A percentile compares a stretch with the other conserved stretches of the same genome.
phyloP scores from a whole-genome alignment of 2,888 invertebrate species.

The Agrotis puta region DNA sequence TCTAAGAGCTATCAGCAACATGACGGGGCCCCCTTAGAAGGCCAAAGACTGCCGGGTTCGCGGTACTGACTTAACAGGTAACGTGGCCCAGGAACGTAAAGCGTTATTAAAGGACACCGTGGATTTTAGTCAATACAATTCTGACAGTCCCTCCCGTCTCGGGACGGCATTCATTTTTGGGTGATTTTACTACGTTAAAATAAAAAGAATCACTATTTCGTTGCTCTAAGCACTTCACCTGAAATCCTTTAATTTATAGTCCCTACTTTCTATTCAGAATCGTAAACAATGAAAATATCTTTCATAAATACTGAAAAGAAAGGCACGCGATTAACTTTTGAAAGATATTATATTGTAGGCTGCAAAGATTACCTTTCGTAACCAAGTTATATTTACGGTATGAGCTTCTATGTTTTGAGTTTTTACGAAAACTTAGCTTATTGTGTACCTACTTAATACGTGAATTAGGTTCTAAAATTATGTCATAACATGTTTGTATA shows the following conservation, averaged over 20 bases:
- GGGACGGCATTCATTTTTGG: no score
- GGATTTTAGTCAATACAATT: no score
- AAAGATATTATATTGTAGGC: slow-evolving; percentile 14
- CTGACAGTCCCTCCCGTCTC: no score
- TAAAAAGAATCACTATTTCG: no score
- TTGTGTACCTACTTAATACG: background rate
- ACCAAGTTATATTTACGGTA: slow-evolving; percentile 22
- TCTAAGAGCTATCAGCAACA: no score
- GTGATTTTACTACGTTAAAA: no score
- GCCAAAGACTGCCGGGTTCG: no score
- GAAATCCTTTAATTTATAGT: background rate
- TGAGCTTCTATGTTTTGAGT: background rate
- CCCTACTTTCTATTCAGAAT: slow-evolving; percentile 12
- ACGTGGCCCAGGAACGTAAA: no score
- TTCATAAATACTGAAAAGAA: slow-evolving; percentile 17
- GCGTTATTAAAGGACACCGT: no score
- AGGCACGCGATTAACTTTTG: slow-evolving; percentile 17
- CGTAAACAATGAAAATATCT: slow-evolving; percentile 16
- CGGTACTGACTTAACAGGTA: no score
- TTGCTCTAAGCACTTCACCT: no score
- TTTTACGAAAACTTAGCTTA: background rate
- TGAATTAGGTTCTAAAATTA: background rate
- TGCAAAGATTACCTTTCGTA: slow-evolving; percentile 12
- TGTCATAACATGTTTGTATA: background rate
- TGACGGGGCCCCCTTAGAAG: no score